Percentiles rank a stretch among this genome's conserved stretches.
These are phyloP conservation scores for Zaprionus taronus DNA, from an alignment of 1,140 invertebrate species.

Conservation along the genomic window DNA sequence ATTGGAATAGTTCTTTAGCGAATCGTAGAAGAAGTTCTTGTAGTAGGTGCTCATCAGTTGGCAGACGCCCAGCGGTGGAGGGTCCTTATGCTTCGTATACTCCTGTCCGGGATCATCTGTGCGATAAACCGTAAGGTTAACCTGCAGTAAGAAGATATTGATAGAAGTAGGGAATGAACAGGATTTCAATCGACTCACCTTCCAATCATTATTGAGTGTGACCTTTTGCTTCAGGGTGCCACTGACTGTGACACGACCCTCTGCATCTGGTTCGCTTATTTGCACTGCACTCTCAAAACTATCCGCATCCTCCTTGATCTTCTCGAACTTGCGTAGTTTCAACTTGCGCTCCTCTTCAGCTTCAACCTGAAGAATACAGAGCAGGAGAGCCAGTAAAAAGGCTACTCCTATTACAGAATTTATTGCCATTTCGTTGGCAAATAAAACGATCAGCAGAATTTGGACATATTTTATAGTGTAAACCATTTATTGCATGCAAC, in stretches of 20 bases:
- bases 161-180: not conserved
- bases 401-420: not conserved
- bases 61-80: slow-evolving; percentile 40
- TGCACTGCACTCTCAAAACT: slow-evolving; percentile 35
- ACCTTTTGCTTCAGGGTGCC: slow-evolving; percentile 49
- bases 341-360: slow-evolving; percentile 21
- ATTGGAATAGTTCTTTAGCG: slow-evolving; percentile 59
- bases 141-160: slow-evolving; percentile 7
- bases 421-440: slow-evolving; percentile 28
- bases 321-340: slow-evolving; percentile 48
- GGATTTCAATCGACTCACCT: slow-evolving; percentile 24
- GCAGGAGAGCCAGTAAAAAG: slow-evolving; percentile 21
- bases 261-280: slow-evolving; percentile 35
- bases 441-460: not conserved
- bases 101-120: slow-evolving; percentile 18
- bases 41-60: slow-evolving; percentile 56
- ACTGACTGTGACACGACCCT: slow-evolving; percentile 32
- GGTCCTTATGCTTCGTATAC: slow-evolving; percentile 13
- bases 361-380: not conserved
- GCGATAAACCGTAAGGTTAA: slow-evolving; percentile 34
- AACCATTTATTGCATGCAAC: not conserved
- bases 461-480: not conserved
- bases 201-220: slow-evolving; percentile 63
- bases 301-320: slow-evolving; percentile 33
- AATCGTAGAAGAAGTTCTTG: slow-evolving; percentile 61